Evolutionary conservation across 2,797 vertebrate species (phyloP).

Genomic region (Lepus townsendii): DNA sequence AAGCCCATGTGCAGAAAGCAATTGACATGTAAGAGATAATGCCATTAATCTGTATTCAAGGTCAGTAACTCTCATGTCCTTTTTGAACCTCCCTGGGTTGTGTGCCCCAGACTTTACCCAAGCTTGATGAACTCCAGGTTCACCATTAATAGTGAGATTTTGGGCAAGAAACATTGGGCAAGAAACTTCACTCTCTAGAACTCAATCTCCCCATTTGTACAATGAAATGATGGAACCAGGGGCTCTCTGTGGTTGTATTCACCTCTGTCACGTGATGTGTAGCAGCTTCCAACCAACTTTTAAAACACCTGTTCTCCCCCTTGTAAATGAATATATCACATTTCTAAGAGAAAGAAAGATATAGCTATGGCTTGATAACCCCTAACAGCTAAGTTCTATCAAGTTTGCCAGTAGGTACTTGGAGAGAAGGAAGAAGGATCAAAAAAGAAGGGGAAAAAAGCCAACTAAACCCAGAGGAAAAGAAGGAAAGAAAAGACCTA

Average conservation of each 20-base stretch:
- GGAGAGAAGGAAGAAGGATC: neutral
- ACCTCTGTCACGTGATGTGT: neutral
- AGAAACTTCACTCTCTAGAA: neutral
- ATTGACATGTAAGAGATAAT: neutral
- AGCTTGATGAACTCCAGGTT: accelerated
- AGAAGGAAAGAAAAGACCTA: neutral
- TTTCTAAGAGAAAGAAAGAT: accelerated
- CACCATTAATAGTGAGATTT: accelerated
- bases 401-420: neutral
- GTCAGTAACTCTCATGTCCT: accelerated
- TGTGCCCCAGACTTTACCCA: accelerated
- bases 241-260: neutral
- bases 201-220: neutral
- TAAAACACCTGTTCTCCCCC: neutral
- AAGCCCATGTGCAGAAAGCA: neutral
- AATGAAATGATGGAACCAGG: neutral
- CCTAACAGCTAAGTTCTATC: neutral
- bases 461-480: accelerated
- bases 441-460: neutral
- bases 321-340: neutral
- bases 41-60: neutral
- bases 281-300: neutral
- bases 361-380: neutral
- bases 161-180: neutral
- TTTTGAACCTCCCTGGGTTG: accelerated